A percentile compares a stretch with the other conserved stretches of the same genome.
phyloP scores from a whole-genome alignment of 2,888 invertebrate species.

The Oeneis ivallda region DNA sequence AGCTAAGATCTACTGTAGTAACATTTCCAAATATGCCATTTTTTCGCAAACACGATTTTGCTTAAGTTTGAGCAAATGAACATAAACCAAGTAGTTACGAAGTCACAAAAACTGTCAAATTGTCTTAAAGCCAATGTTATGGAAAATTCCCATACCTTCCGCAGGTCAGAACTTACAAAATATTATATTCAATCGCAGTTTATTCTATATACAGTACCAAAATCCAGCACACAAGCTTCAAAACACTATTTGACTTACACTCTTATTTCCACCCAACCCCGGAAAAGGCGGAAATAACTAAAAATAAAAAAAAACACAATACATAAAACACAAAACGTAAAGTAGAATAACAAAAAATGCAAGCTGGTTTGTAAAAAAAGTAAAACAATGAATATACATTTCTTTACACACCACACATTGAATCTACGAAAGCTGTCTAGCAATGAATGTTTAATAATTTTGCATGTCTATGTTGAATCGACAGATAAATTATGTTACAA shows the following conservation, averaged over 20 bases:
- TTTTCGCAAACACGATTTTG: slow-evolving; percentile 2
- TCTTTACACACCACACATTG: not conserved
- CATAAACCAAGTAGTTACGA: slow-evolving; percentile 5
- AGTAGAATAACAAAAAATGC: slow-evolving; percentile 23
- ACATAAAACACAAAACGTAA: slow-evolving; percentile 29
- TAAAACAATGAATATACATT: not conserved
- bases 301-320: slow-evolving; percentile 61
- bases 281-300: slow-evolving; percentile 74
- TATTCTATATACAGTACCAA: slow-evolving; percentile 28
- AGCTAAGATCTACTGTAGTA: slow-evolving; percentile 17
- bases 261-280: slow-evolving; percentile 72
- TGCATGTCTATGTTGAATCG: not conserved
- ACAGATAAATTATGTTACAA: not conserved
- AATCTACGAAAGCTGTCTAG: slow-evolving; percentile 15
- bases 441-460: slow-evolving; percentile 3
- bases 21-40: slow-evolving; percentile 36
- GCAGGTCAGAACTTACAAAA: not conserved
- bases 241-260: slow-evolving; percentile 69
- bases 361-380: slow-evolving; percentile 20
- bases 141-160: slow-evolving; percentile 2
- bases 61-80: slow-evolving; percentile 13
- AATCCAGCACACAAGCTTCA: slow-evolving; percentile 62
- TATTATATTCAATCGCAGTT: slow-evolving; percentile 3
- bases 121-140: slow-evolving; percentile 4
- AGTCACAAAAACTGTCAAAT: not conserved